Base-by-base conservation (phyloP, 2,797 vertebrate species). In the Characodon lateralis region DNA sequence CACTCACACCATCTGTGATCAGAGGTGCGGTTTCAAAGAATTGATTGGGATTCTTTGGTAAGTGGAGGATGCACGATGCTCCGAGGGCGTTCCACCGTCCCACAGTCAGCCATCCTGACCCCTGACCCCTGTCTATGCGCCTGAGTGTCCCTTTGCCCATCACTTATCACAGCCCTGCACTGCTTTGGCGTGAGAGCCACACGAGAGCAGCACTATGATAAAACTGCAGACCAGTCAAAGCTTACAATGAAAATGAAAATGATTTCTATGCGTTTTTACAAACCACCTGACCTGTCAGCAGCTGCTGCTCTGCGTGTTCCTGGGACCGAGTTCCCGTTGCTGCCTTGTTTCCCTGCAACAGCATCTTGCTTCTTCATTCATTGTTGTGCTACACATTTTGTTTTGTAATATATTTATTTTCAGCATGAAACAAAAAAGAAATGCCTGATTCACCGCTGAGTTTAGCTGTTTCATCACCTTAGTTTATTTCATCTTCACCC, bases 41-140 rank as follows among this genome's bases (percentile, higher is more conserved):
- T 94, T 93, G 84, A 86, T 94, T 93, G 79, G 88, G 92, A 94
- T 96, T 95, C 94, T 95, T 95, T 94, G 95, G 96, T 96, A 96
- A 96, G 96, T 96, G 91, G 89, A 92, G 65, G 86, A 95, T 89
- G 95, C 94, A 94, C 81, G 90, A 81, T 73, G 84, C 83, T 87
- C 71, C 86, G 65, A 65, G 1, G 13, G 86, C 88, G 89, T 91
- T 91, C 88, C 93, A 91, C 91, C 75, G 87, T 93, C 83, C 91
- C 89, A 74, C 56, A 0, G 85, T 92, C 91, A 90, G 92, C 89
- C 91, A 70, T 78, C 58, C 35, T n/a, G 61, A 74, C 50, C 71
- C 74, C 53, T 26, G 24, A 55, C 70, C 80, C 71, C 78, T 63
- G 24, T 16, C 68, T 61, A 41, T 51, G 74, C 74, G 18, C 74